Evolutionary conservation across 2,888 invertebrate genomes (phyloP).

Genomic region (Lasius fuliginosus): DNA sequence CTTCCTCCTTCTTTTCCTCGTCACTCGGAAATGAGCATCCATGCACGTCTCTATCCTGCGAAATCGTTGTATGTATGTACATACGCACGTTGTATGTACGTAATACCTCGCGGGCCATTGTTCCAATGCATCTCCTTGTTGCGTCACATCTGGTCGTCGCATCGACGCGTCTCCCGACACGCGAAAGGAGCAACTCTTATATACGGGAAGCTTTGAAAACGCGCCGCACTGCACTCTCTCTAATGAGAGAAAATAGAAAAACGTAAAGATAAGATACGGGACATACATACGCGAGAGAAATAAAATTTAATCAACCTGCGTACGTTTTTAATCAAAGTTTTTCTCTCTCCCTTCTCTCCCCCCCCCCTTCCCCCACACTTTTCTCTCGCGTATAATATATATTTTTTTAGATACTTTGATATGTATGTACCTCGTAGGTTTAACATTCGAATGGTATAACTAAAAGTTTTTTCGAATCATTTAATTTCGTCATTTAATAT

Average conservation of each 20-base stretch:
- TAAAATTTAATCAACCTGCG: neutral
- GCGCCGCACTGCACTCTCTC: neutral
- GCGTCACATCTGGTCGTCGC: slow-evolving; percentile 64
- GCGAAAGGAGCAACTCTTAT: slow-evolving; percentile 34
- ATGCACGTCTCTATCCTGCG: slow-evolving; percentile 62
- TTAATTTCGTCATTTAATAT: slow-evolving; percentile 34
- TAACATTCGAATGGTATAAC: neutral
- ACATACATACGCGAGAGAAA: neutral
- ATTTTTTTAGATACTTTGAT: neutral
- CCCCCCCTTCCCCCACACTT: no score
- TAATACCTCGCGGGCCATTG: slow-evolving; percentile 65
- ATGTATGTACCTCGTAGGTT: neutral
- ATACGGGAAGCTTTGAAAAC: neutral
- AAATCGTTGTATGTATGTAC: slow-evolving; percentile 63
- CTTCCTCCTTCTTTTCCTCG: neutral
- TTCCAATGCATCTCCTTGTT: slow-evolving; percentile 69
- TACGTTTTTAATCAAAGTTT: neutral
- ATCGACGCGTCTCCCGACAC: slow-evolving; percentile 57
- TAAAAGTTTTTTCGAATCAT: neutral
- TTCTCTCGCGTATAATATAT: neutral
- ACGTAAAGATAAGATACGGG: neutral
- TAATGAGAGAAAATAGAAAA: neutral
- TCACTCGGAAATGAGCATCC: slow-evolving; percentile 67
- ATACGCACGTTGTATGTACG: slow-evolving; percentile 50
- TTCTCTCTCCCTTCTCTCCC: neutral